Percentiles rank a stretch among this genome's conserved stretches.
Evolutionary conservation across 2,888 invertebrate species (phyloP).

Genomic region (Macropis europaea): DNA sequence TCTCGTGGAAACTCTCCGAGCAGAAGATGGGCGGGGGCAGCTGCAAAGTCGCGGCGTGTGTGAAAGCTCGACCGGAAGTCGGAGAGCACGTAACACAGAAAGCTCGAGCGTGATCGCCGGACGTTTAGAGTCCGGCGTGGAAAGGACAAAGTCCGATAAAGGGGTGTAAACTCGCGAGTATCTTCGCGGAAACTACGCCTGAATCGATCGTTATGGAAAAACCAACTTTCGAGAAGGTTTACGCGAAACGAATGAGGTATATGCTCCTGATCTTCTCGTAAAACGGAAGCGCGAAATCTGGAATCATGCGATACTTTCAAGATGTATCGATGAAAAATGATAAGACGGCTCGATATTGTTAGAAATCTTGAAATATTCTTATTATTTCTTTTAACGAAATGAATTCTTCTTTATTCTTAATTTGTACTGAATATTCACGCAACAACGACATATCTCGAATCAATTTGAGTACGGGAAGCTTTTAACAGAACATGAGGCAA

Average conservation of each 20-base stretch:
- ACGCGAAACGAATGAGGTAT: neutral
- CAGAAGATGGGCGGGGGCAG: neutral
- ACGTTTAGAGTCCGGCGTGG: constrained; percentile 12
- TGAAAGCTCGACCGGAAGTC: constrained; percentile 41
- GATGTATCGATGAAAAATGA: no score
- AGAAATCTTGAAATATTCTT: no score
- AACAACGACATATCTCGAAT: no score
- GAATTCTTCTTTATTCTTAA: no score
- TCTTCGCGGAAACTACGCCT: neutral
- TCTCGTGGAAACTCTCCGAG: constrained; percentile 1
- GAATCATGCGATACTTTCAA: no score
- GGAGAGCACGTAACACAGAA: constrained; percentile 34
- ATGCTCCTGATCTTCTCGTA: neutral
- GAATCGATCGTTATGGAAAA: neutral
- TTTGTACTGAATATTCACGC: no score
- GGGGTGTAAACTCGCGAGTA: constrained; percentile 14
- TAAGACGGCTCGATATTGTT: no score
- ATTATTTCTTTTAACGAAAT: no score
- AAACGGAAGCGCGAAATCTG: no score
- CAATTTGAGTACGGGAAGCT: no score
- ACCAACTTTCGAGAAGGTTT: neutral
- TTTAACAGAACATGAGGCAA: no score
- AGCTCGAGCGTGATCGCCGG: constrained; percentile 34
- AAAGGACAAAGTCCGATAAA: constrained; percentile 20
- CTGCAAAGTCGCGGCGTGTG: constrained; percentile 1